Percentiles rank a stretch among this genome's conserved stretches.
Conservation (phyloP, 2,888 invertebrate species). For the Stenolophus ochropezus region DNA sequence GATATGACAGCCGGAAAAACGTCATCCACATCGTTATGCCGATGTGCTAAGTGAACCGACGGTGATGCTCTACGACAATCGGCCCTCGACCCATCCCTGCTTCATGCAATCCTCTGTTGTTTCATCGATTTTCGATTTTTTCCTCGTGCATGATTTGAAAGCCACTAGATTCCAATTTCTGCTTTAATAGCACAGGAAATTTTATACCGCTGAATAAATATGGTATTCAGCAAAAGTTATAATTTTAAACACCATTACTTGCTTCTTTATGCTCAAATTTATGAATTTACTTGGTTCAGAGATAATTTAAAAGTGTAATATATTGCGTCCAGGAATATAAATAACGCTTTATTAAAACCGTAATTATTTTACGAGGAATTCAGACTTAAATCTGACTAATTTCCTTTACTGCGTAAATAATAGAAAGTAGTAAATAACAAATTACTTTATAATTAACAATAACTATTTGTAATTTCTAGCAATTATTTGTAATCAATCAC, state of each 20-base stretch:
- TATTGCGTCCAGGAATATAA: neutral
- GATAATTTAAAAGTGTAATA: constrained; percentile 39
- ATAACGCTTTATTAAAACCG: constrained; percentile 1
- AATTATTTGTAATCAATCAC: constrained; percentile 35
- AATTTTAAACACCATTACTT: constrained; percentile 27
- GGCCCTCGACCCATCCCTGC: neutral
- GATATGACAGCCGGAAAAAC: constrained; percentile 49
- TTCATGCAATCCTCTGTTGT: constrained; percentile 35
- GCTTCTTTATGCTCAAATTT: constrained; percentile 29
- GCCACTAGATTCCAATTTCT: constrained; percentile 43
- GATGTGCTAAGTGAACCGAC: constrained; percentile 34
- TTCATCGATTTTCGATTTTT: constrained; percentile 45
- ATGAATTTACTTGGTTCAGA: constrained; percentile 20
- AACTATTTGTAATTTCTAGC: constrained; percentile 7
- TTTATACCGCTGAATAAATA: constrained; percentile 18
- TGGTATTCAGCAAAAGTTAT: constrained; percentile 20
- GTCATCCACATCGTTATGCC: constrained; percentile 31
- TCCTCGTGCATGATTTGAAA: constrained; percentile 35
- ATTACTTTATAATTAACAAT: constrained; percentile 10
- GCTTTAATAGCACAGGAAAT: constrained; percentile 40
- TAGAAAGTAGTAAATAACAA: constrained; percentile 8
- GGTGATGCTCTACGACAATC: constrained; percentile 16
- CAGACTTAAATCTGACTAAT: neutral
- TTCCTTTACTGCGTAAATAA: constrained; percentile 20
- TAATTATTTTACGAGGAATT: constrained; percentile 7